Conservation (phyloP, 2,113 vertebrate genomes). For the Morone saxatilis region DNA sequence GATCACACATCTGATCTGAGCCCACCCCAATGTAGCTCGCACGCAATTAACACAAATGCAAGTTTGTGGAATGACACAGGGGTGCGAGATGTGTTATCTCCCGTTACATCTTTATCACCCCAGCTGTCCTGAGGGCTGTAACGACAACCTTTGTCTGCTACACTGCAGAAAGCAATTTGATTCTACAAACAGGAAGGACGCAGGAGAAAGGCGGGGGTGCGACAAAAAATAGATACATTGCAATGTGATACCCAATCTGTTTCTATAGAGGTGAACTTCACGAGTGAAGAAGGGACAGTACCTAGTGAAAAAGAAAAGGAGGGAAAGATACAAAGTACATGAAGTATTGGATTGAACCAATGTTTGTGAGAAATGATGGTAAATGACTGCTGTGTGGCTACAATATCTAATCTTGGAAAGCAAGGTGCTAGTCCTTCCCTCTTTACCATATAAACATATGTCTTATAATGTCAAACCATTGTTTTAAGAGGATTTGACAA, state of each 20-base stretch:
- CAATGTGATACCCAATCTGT: constrained; percentile 43
- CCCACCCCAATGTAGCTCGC: not conserved
- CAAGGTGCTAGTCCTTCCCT: not conserved
- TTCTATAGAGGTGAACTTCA: constrained; percentile 39
- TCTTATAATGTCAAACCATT: too few relatives aligned
- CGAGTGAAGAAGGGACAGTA: not conserved
- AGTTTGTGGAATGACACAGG: constrained; percentile 29
- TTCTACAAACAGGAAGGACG: constrained; percentile 50
- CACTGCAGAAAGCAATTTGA: constrained; percentile 16
- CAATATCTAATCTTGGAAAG: not conserved
- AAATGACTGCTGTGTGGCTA: too few relatives aligned
- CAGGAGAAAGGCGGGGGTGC: not conserved
- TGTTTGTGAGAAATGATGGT: not conserved
- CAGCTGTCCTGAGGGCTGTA: constrained; percentile 58
- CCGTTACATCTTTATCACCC: constrained; percentile 56
- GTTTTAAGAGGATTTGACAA: too few relatives aligned
- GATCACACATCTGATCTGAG: constrained; percentile 22
- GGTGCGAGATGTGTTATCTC: constrained; percentile 37
- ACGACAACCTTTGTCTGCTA: constrained; percentile 43
- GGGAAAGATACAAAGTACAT: not conserved
- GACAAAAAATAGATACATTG: constrained; percentile 27
- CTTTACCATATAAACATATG: too few relatives aligned
- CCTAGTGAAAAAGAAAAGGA: not conserved
- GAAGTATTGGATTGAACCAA: not conserved
- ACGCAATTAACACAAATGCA: not conserved